Evolutionary conservation across 2,888 invertebrate species (phyloP), one percentile per base, ranked within the genome.

Genomic region (Drosophila merina): DNA sequence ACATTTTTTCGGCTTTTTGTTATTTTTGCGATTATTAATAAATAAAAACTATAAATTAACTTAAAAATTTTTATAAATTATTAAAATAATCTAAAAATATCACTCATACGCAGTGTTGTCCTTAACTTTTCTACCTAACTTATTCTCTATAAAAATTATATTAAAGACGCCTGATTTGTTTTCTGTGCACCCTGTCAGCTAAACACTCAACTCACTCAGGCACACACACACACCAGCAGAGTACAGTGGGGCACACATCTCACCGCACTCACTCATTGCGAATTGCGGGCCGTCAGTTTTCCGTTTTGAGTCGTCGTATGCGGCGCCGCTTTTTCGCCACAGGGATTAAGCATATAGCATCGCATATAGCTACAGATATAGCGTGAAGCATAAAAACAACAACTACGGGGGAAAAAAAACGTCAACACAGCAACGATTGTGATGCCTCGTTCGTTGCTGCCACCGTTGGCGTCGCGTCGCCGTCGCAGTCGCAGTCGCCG

Each of bases 261-360:
- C 45, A 44, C 3, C 30, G 36, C 42, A 42, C 42, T 14, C 42
- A 9, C 42, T 42, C 42, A 63, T 70, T 75, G 75, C 77, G 76
- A 58, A 62, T 63, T 72, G 72, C 69, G 72, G 82, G 73, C 70
- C 84, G 60, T 64, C 60, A 60, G 64, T 60, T 63, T 59, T 64
- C 60, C 55, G 30, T 55, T 42, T 42, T 72, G 64, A 38, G 55
- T 47, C 40, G 45, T 50, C 52, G 77, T 47, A 49, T 72, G 44
- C 77, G 79, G 68, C 77, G 80, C 74, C 69, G 77, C 62, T 71
- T 79, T 76, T 72, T 44, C 50, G 86, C 77, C 79, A 70, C 77
- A 74, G 86, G 86, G 88, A 86, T 88, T 89, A 84, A 88, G 88
- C 86, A 85, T 84, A 72, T 76, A 72, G 75, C 75, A 74, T 66